Evolutionary conservation across 1,140 invertebrate genomes (phyloP).

Genomic region (Hylyphantes graminicola): DNA sequence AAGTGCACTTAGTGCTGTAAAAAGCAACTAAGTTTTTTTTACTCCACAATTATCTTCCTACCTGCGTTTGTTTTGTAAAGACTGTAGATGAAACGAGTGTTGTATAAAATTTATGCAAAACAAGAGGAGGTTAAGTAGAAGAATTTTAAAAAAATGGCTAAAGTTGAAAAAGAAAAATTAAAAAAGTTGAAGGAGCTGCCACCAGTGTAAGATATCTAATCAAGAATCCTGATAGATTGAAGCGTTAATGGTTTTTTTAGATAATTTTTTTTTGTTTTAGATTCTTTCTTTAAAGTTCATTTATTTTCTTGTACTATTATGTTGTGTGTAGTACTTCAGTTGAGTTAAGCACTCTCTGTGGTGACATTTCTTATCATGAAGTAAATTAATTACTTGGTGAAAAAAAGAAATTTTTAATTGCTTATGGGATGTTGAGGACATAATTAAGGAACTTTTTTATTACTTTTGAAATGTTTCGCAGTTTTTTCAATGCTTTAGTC

Average conservation of each 20-base stretch:
- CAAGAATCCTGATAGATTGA: constrained; percentile 55
- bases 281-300: constrained; percentile 12
- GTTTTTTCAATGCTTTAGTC: not conserved
- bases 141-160: constrained; percentile 4
- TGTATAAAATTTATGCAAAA: constrained; percentile 52
- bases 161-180: constrained; percentile 6
- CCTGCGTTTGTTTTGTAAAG: constrained; percentile 41
- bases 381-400: constrained; percentile 46
- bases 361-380: constrained; percentile 33
- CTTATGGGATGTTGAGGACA: constrained; percentile 20
- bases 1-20: constrained; percentile 53
- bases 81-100: constrained; percentile 49
- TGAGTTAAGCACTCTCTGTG: constrained; percentile 14
- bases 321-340: constrained; percentile 22
- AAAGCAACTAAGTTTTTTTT: constrained; percentile 58
- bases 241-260: constrained; percentile 55
- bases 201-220: constrained; percentile 57
- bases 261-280: constrained; percentile 19
- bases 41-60: constrained; percentile 43
- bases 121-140: constrained; percentile 43
- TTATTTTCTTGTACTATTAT: constrained; percentile 36
- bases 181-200: constrained; percentile 11
- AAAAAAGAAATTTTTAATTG: constrained; percentile 25
- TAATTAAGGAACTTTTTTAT: constrained; percentile 33
- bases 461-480: constrained; percentile 3